A percentile compares a stretch with the other conserved stretches of the same genome.
Evolutionary conservation across 2,113 vertebrate genomes (phyloP).

Genomic region (Phocoena phocoena): DNA sequence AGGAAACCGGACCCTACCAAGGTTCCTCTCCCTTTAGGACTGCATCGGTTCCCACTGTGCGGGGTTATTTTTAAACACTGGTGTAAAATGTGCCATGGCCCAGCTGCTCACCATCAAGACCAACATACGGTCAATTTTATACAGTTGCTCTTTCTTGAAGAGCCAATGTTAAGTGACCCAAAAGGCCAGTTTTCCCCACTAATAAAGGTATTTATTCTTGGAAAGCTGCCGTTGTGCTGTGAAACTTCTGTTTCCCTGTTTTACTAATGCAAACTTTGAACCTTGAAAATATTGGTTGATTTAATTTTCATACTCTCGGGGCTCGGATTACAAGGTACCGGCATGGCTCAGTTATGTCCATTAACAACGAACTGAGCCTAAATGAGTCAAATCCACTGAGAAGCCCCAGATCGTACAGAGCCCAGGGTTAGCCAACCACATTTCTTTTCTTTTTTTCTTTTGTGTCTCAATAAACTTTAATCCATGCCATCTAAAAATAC

Average conservation of each 20-base stretch:
- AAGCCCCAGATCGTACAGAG: neutral
- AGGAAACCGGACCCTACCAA: neutral
- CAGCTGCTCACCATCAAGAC: neutral
- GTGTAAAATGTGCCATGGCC: slow-evolving; percentile 12
- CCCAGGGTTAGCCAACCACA: neutral
- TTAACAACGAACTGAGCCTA: neutral
- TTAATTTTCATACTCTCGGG: neutral
- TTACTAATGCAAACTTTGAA: neutral
- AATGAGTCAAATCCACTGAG: neutral
- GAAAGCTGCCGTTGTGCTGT: neutral
- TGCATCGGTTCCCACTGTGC: neutral
- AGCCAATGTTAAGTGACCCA: neutral
- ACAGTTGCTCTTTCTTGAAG: slow-evolving; percentile 4
- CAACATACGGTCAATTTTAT: neutral
- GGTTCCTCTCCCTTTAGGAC: neutral
- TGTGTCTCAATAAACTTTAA: no score
- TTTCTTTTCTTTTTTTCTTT: neutral
- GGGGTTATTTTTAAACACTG: slow-evolving; percentile 40
- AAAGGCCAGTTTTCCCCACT: neutral
- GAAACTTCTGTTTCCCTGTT: neutral
- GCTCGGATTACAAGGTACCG: neutral
- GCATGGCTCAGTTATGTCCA: neutral
- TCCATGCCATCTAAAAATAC: no score
- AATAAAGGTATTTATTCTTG: slow-evolving; percentile 8
- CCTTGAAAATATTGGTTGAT: neutral